Base-by-base conservation (phyloP, 2,888 invertebrate species). In the Acleris literana region DNA sequence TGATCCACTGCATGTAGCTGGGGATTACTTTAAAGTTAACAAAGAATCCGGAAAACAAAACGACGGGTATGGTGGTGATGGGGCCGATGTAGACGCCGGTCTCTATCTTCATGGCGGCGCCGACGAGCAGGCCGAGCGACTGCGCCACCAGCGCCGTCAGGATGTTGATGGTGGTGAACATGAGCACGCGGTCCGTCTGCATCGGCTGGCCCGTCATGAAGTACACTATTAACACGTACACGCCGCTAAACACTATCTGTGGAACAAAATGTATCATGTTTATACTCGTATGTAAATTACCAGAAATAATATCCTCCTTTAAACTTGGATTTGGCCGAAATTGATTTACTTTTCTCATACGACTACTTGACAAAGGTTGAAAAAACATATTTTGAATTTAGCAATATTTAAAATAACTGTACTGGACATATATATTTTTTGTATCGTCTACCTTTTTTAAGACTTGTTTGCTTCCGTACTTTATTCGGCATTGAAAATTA, bases 131-230 rank as follows among this genome's bases (percentile, higher is more conserved):
- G 2, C 98, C 99, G 55, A 98, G 93, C 52, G 98, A 97, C 87
- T 99, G 99, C 3, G 98, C 97, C 52, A 98, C 98, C 63, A 99
- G 91, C 4, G 98, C 97, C 33, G 97, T 97, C 59, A 98, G 94
- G 69, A 97, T 96, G 82, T 93, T 93, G 69, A 93, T 93, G 16
- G 95, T 94, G 7, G 96, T 93, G 77, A 97, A 96, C 96, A 97
- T 96, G 48, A 95, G 90, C 80, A 97, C 96, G 61, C 99, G 94
- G 68, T 95, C 94, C 62, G 95, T 93, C 80, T 98, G 97, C 90
- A 96, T 94, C n/a, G 98, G 99, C 86, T 99, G 99, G 9, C 97
- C 96, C 29, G 99, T 98, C 95, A 99, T 96, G 90, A 97, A 98
- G 91, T 99, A 99, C 13, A 98, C 97, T 74, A 98, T 98, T 76